Evolutionary conservation across 2,113 vertebrate species (phyloP), one percentile per base, ranked within the genome.

Genomic region (Alosa alosa): DNA sequence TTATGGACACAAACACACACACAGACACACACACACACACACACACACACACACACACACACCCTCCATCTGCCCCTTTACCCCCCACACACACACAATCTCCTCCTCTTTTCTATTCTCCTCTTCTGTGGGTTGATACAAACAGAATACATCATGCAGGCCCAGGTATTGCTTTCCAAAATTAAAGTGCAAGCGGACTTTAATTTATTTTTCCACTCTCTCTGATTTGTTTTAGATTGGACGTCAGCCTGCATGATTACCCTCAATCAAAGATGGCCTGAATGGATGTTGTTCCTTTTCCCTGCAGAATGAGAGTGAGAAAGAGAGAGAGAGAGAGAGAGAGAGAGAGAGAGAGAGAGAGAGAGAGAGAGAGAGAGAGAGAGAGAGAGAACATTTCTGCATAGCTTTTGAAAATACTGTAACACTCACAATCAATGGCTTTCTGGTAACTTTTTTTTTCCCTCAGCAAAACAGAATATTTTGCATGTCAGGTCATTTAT

Each of bases 181-280:
- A 84, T 52, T 81, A 36, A 49, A 84, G 68, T 64, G 87, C 85
- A 87, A 75, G 81, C 60, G 57, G 82, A 88, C 84, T 91, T 88
- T 86, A 82, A 86, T 86, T 89, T 83, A 87, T 88, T 88, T 89
- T 81, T 47, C 81, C 83, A 57, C 85, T 75, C 86, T 82, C 83
- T 86, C 44, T 87, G 85, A 86, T 90, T 85, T 84, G 55, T 85
- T 87, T 88, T 85, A 85, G 84, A 89, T 88, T 88, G 88, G 87
- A 88, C 83, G 84, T 55, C 82, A 57, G 84, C 78, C 86, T 91
- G 78, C 82, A 88, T 89, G 86, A 89, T 90, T 89, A 88, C 86
- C 85, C 81, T 84, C 85, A 86, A 86, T 90, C 86, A 85, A 64
- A 72, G 81, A 25, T 39, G 60, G 36, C 44, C 22, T 78, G 75